Conservation (phyloP, 2,888 invertebrate genomes). For the Abrostola triplasia region DNA sequence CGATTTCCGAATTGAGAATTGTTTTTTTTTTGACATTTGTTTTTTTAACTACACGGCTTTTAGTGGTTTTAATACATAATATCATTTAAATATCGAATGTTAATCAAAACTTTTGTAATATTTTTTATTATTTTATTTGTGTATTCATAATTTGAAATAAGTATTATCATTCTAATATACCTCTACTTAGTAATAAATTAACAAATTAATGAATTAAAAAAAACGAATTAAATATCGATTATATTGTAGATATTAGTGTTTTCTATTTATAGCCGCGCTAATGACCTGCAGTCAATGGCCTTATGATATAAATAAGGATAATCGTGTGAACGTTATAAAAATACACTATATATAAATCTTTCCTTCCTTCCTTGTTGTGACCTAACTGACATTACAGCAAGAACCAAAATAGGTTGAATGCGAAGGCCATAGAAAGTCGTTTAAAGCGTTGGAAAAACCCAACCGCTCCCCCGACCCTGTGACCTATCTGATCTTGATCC, state of each 20-base stretch:
- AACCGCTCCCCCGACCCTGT: too few relatives aligned
- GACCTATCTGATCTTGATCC: neutral
- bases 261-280: constrained; percentile 29
- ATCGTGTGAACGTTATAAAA: constrained; percentile 40
- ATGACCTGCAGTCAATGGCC: constrained; percentile 44
- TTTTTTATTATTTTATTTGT: too few relatives aligned
- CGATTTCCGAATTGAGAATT: constrained; percentile 27
- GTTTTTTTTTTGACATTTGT: neutral
- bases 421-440: constrained; percentile 35
- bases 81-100: too few relatives aligned
- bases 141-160: too few relatives aligned
- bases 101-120: too few relatives aligned
- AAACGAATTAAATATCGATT: neutral
- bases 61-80: too few relatives aligned
- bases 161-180: too few relatives aligned
- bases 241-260: constrained; percentile 4
- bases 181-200: too few relatives aligned
- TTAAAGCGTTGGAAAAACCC: constrained; percentile 19
- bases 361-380: constrained; percentile 38
- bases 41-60: too few relatives aligned
- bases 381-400: constrained; percentile 13
- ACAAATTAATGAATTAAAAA: too few relatives aligned
- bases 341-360: constrained; percentile 33
- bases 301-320: constrained; percentile 53
- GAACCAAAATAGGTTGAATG: neutral